Conservation (phyloP, 2,888 invertebrate genomes). For the Agonum fuliginosum region DNA sequence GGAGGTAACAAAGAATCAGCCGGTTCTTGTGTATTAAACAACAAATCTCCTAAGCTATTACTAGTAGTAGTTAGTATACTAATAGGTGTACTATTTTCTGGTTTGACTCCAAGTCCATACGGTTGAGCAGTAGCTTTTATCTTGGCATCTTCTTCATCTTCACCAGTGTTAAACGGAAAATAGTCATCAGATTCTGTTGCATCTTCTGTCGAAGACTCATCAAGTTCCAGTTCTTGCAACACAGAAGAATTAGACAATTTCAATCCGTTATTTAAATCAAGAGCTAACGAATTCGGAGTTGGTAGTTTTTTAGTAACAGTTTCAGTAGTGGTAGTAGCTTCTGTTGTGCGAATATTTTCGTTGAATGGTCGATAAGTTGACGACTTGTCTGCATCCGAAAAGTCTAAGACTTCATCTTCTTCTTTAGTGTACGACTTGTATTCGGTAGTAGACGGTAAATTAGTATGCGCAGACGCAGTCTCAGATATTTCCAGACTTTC, state of each 20-base stretch:
- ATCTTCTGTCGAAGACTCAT: constrained; percentile 73
- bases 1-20: constrained; percentile 48
- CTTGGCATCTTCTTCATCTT: constrained; percentile 72
- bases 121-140: constrained; percentile 70
- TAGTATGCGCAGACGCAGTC: constrained; percentile 66
- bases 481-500: constrained; percentile 67
- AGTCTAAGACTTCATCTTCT: constrained; percentile 86
- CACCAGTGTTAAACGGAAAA: constrained; percentile 69
- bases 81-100: constrained; percentile 72
- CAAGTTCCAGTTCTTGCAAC: constrained; percentile 63
- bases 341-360: constrained; percentile 65
- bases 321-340: constrained; percentile 62
- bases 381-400: constrained; percentile 80
- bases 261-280: constrained; percentile 74
- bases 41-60: constrained; percentile 57
- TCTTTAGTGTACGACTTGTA: constrained; percentile 78
- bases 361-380: constrained; percentile 68
- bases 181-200: constrained; percentile 68
- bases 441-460: constrained; percentile 73
- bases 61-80: constrained; percentile 49
- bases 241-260: constrained; percentile 69
- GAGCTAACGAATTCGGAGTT: constrained; percentile 70
- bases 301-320: constrained; percentile 69
- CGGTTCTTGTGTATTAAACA: constrained; percentile 50
- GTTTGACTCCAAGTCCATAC: constrained; percentile 74